Evolutionary conservation across 2,888 invertebrate species (phyloP).

Genomic region (Eilema caniola): DNA sequence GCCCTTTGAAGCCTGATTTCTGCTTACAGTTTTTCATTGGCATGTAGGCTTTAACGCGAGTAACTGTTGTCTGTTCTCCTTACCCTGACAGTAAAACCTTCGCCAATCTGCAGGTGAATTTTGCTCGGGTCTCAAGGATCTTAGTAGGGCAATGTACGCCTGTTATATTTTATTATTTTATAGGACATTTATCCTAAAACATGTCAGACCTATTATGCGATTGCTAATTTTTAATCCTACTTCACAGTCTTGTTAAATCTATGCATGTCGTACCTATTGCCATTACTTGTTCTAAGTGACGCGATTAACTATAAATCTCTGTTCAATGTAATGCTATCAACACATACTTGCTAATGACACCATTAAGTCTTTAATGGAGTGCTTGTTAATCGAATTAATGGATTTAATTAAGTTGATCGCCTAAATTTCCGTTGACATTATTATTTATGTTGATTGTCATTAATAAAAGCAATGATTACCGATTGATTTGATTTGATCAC

Average conservation of each 20-base stretch:
- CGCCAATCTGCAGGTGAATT: too few species aligned
- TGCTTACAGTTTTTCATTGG: too few species aligned
- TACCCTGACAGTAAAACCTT: too few species aligned
- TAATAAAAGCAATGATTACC: slow-evolving; percentile 6
- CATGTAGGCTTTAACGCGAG: too few species aligned
- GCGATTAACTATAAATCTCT: neutral
- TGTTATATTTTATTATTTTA: too few species aligned
- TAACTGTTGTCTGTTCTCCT: too few species aligned
- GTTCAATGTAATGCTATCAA: neutral
- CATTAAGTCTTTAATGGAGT: neutral
- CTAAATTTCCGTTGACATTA: too few species aligned
- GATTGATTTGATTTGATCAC: neutral
- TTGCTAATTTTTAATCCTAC: neutral
- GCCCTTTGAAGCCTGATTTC: too few species aligned
- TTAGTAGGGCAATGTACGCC: too few species aligned
- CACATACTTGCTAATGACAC: neutral
- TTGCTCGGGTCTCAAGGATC: too few species aligned
- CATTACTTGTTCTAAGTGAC: neutral
- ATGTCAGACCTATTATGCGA: too few species aligned
- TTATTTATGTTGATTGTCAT: neutral
- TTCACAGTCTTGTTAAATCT: neutral
- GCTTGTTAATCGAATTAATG: neutral
- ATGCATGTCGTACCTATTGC: neutral
- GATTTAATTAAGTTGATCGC: slow-evolving; percentile 8
- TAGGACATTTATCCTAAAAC: too few species aligned